These are phyloP conservation scores for Phortica magna DNA, from an alignment of 2,888 invertebrate species.

Conservation along the genomic window DNA sequence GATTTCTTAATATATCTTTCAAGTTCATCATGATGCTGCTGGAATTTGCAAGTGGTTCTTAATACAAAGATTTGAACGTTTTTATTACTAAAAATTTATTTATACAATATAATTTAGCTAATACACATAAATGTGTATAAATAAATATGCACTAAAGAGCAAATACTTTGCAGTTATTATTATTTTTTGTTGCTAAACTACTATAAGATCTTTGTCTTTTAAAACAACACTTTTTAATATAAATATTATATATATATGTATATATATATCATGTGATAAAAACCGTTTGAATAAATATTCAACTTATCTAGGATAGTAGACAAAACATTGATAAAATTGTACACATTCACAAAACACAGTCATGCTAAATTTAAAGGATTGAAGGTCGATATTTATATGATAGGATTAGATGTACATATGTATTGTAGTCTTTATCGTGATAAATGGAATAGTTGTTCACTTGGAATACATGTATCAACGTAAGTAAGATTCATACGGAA, in stretches of 20 bases:
- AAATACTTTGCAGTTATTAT: slow-evolving; percentile 54
- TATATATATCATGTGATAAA: slow-evolving; percentile 31
- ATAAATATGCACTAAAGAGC: slow-evolving; percentile 54
- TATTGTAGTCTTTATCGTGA: background rate
- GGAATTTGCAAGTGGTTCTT: background rate
- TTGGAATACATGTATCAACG: slow-evolving; percentile 48
- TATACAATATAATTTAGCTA: slow-evolving; percentile 27
- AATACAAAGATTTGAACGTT: background rate
- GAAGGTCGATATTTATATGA: too few species aligned
- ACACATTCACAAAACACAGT: background rate
- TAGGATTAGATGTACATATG: background rate
- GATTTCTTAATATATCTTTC: too few species aligned
- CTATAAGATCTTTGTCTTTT: slow-evolving; percentile 60
- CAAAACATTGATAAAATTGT: background rate
- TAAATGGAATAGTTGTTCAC: slow-evolving; percentile 45
- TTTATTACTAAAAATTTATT: background rate
- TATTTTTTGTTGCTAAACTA: slow-evolving; percentile 63
- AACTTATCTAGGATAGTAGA: slow-evolving; percentile 37
- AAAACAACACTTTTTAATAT: slow-evolving; percentile 46
- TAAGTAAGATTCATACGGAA: background rate
- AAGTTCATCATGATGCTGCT: background rate
- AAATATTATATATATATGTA: slow-evolving; percentile 44
- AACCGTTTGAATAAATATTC: background rate
- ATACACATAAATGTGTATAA: slow-evolving; percentile 48
- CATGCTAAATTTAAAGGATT: background rate